Base-by-base conservation (phyloP, 2,797 vertebrate genomes). In the Hafferia zeledoni region DNA sequence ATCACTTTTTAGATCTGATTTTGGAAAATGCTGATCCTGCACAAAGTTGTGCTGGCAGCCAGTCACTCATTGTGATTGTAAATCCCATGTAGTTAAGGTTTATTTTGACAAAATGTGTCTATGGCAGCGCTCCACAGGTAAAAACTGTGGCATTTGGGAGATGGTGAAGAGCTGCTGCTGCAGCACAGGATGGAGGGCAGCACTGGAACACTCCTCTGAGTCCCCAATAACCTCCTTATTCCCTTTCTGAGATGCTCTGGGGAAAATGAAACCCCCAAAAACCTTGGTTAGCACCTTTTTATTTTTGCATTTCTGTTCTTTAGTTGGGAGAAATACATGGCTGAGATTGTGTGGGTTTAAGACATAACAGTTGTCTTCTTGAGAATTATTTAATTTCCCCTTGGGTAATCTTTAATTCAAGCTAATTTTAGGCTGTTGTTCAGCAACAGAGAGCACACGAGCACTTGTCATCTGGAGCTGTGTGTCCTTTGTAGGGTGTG, bases 381-480 rank as follows among this genome's bases (percentile, higher is more conserved):
- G 75, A 96, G 89, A 94, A 90, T 80, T 47, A 72, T 59, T 27
- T 90, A 86, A 69, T 72, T 84, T 50, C 60, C 90, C 86, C 75
- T 52, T 63, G 90, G 91, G 80, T 90, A 87, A 83, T 93, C 92
- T 88, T 90, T 88, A 86, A 96, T 93, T 91, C 47, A 3, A 86
- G 87, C 87, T 95, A 95, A 94, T 97, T 94, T 97, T 93, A 95
- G 90, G 60, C 77, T 76, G 65, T 88, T 89, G 76, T 95, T 59
- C 35, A 72, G 90, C 68, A 9, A 65, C 79, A 68, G 90, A 87
- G 75, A 93, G 92, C 92, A 78, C 67, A 68, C 39, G 11, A 93
- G 82, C 74, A 27, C 83, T 84, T 53, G 67, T 87, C 71, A 56
- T 87, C 57, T n/a, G 41, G 63, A 94, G 92, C 31, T 20, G 5